Evolutionary conservation across 2,113 vertebrate genomes (phyloP).

Genomic region (Gadus macrocephalus): DNA sequence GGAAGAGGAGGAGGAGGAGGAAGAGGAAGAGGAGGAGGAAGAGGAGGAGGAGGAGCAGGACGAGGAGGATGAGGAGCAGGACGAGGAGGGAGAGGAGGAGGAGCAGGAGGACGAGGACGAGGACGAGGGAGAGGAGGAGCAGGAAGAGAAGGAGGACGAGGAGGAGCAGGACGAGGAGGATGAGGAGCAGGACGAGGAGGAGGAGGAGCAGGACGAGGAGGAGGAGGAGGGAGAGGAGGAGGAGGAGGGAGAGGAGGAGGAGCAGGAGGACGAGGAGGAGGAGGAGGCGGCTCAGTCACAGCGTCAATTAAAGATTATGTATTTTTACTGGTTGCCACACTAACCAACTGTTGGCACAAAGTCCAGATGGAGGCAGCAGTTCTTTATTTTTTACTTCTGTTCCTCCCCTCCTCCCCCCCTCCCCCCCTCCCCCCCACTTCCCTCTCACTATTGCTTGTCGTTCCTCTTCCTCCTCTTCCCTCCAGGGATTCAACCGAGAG

Average conservation of each 20-base stretch:
- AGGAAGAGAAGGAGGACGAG: background rate
- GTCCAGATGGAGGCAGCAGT: constrained; percentile 51
- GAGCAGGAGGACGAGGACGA: too few relatives aligned
- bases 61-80: too few relatives aligned
- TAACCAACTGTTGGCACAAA: constrained; percentile 63
- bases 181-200: too few relatives aligned
- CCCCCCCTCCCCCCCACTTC: constrained; percentile 21
- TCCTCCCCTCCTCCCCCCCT: background rate
- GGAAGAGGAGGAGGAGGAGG: too few relatives aligned
- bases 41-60: constrained; percentile 17
- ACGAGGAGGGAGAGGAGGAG: too few relatives aligned
- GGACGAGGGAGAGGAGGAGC: too few relatives aligned
- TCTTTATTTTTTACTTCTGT: background rate
- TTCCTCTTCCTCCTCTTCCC: constrained; percentile 8
- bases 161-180: constrained; percentile 31
- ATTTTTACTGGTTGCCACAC: constrained; percentile 72
- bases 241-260: constrained; percentile 8
- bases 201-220: background rate
- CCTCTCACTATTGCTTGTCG: constrained; percentile 32
- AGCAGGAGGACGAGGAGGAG: constrained; percentile 14
- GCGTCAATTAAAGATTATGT: constrained; percentile 72
- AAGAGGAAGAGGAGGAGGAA: too few relatives aligned
- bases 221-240: constrained; percentile 19
- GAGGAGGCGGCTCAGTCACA: constrained; percentile 37
- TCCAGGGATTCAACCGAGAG: constrained; percentile 30